Evolutionary conservation across 1,140 invertebrate species (phyloP).

Genomic region (Amyelois transitella): DNA sequence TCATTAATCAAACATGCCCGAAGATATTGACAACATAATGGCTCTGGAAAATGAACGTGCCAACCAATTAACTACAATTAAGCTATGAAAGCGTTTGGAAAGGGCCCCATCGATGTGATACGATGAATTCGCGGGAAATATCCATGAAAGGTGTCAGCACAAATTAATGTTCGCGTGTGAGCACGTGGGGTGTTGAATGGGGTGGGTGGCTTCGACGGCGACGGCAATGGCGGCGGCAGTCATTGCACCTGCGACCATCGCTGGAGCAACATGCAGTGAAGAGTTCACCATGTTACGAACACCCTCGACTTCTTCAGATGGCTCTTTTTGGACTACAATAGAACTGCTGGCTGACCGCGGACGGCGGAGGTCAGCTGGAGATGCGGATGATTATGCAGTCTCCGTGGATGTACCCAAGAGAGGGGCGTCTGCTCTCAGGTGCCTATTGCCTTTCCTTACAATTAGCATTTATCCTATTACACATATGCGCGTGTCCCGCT

Average conservation of each 20-base stretch:
- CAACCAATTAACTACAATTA: slow-evolving; percentile 21
- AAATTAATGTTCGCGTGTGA: slow-evolving; percentile 69
- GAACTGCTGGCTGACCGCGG: slow-evolving; percentile 65
- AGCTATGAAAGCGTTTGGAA: slow-evolving; percentile 22
- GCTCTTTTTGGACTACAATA: slow-evolving; percentile 71
- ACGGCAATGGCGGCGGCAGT: slow-evolving; percentile 53
- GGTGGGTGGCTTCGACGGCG: slow-evolving; percentile 21
- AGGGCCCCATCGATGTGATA: slow-evolving; percentile 29
- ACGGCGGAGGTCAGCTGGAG: slow-evolving; percentile 44
- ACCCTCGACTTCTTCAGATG: slow-evolving; percentile 55
- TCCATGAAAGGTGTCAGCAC: slow-evolving; percentile 44
- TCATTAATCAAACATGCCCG: neutral
- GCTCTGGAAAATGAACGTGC: slow-evolving; percentile 1
- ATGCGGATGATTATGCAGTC: slow-evolving; percentile 36
- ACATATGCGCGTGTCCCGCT: neutral
- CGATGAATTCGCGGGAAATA: slow-evolving; percentile 35
- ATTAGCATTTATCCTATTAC: neutral
- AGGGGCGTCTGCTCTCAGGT: slow-evolving; percentile 49
- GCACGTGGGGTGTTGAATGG: slow-evolving; percentile 40
- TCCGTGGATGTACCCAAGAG: slow-evolving; percentile 26
- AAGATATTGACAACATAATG: slow-evolving; percentile 9
- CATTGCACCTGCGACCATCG: slow-evolving; percentile 62
- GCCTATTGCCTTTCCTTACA: slow-evolving; percentile 7
- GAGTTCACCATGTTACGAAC: slow-evolving; percentile 51
- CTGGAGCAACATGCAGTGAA: slow-evolving; percentile 41